phyloP scores from a whole-genome alignment of 2,888 invertebrate genomes.

The Tenthredo notha region DNA sequence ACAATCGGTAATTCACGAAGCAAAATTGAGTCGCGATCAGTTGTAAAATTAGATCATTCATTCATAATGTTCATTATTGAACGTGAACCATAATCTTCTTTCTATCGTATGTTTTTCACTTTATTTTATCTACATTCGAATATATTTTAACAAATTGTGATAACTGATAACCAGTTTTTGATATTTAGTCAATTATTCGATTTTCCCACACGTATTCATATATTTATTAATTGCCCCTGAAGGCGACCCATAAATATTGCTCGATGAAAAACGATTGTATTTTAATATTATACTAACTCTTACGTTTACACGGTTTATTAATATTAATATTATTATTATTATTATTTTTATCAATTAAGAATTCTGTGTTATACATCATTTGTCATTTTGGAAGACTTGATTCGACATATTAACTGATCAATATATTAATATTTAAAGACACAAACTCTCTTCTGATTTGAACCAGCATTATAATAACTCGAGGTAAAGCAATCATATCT shows the following conservation, averaged over 20 bases:
- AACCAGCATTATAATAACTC: background rate
- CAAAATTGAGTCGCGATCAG: background rate
- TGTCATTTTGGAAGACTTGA: slow-evolving; percentile 70
- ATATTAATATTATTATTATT: slow-evolving; percentile 49
- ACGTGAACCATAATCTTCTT: background rate
- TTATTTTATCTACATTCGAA: background rate
- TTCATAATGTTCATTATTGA: background rate
- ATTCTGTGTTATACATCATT: slow-evolving; percentile 56
- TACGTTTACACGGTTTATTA: slow-evolving; percentile 36
- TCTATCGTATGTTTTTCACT: background rate
- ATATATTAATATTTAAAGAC: slow-evolving; percentile 38
- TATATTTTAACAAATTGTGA: background rate
- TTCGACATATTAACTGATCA: slow-evolving; percentile 55
- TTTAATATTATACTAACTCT: slow-evolving; percentile 32
- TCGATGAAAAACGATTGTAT: slow-evolving; percentile 30
- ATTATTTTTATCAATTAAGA: slow-evolving; percentile 53
- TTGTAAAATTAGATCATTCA: background rate
- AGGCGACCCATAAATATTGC: background rate
- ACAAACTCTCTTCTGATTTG: slow-evolving; percentile 29
- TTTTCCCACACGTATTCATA: background rate
- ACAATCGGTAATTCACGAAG: slow-evolving; percentile 37
- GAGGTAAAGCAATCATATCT: background rate
- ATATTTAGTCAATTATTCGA: background rate
- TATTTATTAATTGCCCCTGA: background rate
- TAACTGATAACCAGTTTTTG: background rate